Base-by-base conservation (phyloP, 1,140 invertebrate genomes). In the Penaeus vannamei region DNA sequence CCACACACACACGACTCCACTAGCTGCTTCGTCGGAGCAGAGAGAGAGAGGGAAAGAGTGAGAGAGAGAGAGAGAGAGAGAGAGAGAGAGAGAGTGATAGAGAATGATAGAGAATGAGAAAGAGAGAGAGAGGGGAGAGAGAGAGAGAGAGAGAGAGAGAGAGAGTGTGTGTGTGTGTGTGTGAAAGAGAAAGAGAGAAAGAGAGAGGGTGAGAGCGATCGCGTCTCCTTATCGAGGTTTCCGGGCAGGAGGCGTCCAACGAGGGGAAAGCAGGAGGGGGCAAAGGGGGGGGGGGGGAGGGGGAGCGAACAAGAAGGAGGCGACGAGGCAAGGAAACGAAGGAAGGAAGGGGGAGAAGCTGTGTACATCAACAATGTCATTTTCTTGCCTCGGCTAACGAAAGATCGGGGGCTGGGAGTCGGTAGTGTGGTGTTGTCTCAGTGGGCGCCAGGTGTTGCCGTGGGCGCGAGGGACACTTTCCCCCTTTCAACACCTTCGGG, bases 301-400 rank as follows among this genome's bases (percentile, higher is more conserved):
- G 69, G 69, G 26, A 20, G 26, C 29, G 7, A 29, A 29, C 2
- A 8, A 76, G 53, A 36, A 29, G 26, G 29, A 64, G 26, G 19
- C 59, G 46, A 62, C 42, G 64, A 36, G 26, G 0, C 1, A 32
- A 32, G 14, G 72, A 76, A 36, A 10, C 29, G 17, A 36, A 20
- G 14, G 20, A 32, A 32, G 29, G 72, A 76, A 36, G 72, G 72
- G 22, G 72, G 72, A 36, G 26, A 29, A 36, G n/a, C 29, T 26
- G 29, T 20, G 83, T 84, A 84, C 32, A 84, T 66, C 83, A 84
- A 84, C 83, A 64, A 84, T 53, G 83, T 84, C 83, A 84, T 84
- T 84, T 84, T 84, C 83, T 69, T 42, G 22, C 29, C 62, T 84
- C 83, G 69, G 10, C 53, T 69, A 84, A 84, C 62, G 83, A 84